These are phyloP conservation scores for Scrobipalpa costella DNA, from an alignment of 2,888 invertebrate species.

Conservation along the genomic window DNA sequence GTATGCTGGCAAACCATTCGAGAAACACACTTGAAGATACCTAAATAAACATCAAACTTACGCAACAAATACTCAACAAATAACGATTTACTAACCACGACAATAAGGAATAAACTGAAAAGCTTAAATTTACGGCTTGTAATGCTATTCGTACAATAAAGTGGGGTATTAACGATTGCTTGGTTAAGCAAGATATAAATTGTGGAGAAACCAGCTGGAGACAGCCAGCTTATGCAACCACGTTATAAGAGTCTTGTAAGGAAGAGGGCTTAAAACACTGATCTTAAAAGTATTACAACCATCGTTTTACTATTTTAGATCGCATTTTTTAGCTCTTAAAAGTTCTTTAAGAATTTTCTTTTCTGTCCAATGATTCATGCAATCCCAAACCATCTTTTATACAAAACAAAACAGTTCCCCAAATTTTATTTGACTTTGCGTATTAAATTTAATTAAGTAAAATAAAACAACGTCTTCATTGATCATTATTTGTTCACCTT, in stretches of 20 bases:
- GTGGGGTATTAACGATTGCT: constrained; percentile 4
- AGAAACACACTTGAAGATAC: too few relatives aligned
- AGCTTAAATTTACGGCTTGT: constrained; percentile 16
- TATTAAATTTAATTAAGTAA: too few relatives aligned
- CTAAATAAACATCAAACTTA: neutral
- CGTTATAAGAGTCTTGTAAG: neutral
- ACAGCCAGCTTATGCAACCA: neutral
- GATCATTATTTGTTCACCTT: too few relatives aligned
- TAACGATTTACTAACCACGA: constrained; percentile 8
- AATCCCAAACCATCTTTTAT: too few relatives aligned
- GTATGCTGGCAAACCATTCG: too few relatives aligned
- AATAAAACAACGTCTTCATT: too few relatives aligned
- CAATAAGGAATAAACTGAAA: constrained; percentile 8
- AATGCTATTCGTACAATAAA: constrained; percentile 10
- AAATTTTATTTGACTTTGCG: too few relatives aligned
- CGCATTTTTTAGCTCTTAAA: neutral
- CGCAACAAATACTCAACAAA: neutral
- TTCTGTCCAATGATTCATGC: too few relatives aligned
- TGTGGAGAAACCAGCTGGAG: constrained; percentile 2
- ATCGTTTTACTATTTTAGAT: neutral
- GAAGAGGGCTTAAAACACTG: neutral
- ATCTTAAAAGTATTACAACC: too few relatives aligned
- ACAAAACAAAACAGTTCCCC: too few relatives aligned
- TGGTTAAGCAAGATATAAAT: constrained; percentile 17
- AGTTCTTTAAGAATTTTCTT: too few relatives aligned